Percentiles rank a stretch among this genome's conserved stretches.
Evolutionary conservation across 1,140 invertebrate species (phyloP).

Genomic region (Lysiphlebus fabarum): DNA sequence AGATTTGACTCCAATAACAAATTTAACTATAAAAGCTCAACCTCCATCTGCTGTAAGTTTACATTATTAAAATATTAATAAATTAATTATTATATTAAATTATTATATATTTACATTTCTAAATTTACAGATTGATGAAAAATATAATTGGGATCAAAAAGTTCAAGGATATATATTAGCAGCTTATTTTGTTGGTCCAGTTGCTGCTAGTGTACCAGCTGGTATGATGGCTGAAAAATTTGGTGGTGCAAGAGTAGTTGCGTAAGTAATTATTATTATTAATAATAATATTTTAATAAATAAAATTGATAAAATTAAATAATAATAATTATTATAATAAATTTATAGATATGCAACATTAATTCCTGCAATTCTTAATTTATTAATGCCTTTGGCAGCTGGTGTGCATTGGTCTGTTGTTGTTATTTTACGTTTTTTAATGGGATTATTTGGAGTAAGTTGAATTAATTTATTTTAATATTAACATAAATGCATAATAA

Average conservation of each 20-base stretch:
- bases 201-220: conserved; percentile 59
- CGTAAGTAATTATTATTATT: conserved; percentile 37
- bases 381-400: conserved; percentile 65
- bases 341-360: conserved; percentile 58
- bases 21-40: neutral
- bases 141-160: conserved; percentile 61
- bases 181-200: conserved; percentile 67
- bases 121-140: conserved; percentile 52
- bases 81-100: conserved; percentile 10
- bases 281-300: neutral
- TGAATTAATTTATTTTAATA: too few species aligned
- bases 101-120: conserved; percentile 2
- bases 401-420: conserved; percentile 61
- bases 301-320: conserved; percentile 6
- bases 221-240: conserved; percentile 72
- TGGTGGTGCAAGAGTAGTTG: conserved; percentile 70
- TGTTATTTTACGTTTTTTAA: conserved; percentile 62
- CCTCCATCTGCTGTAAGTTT: neutral
- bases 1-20: conserved; percentile 22
- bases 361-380: conserved; percentile 67
- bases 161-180: conserved; percentile 65
- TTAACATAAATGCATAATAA: too few species aligned
- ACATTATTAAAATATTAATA: neutral
- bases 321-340: conserved; percentile 16
- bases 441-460: conserved; percentile 66